Base-by-base conservation (phyloP, 37 sponge, comb jelly and placozoan species). In the Beroe forskalii region DNA sequence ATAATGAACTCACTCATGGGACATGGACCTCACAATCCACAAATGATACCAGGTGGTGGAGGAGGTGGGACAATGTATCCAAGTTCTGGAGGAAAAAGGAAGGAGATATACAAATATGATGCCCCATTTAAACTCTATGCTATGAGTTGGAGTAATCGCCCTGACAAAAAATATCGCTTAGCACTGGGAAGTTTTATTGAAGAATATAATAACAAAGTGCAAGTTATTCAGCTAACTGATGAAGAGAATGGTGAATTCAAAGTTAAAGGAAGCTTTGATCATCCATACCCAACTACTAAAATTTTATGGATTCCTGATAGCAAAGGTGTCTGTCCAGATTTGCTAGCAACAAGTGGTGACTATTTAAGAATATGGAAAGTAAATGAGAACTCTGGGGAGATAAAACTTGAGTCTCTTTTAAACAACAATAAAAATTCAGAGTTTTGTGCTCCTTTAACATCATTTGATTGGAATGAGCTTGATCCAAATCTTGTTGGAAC, bases 391-490 rank as follows among this genome's bases (percentile, higher is more conserved):
- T 39, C 62, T 25, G 31, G 31, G 4, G 93, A 94, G 55, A 92
- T 91, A 9, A 92, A 95, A 67, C 93, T 95, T 25, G 97, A 96
- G 69, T 94, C 93, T 27, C 90, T 96, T 90, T 90, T 96, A 19
- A 96, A 96, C 62, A 96, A 96, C 90, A 96, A 96, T 48, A 95
- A 95, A 67, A 94, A 67, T 36, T 96, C 97, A 24, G 97, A 96
- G 62, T 96, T 92, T 72, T 96, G 97, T 93, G 97, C 97, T 67
- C 97, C 97, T 6, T 62, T 96, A 62, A 96, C 97, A 20, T 96
- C 97, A 0, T 96, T 96, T 89, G 97, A 96, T 62, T 96, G 97
- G 97, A 96, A 96, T 62, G 97, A 96, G 76, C 91, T 95, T 0
- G 97, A 96, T 44, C 94, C 94, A 22, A 94, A 93, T 63, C 62